Percentiles rank a stretch among this genome's conserved stretches.
Conservation (phyloP, 2,797 vertebrate genomes). For the Todus mexicanus region DNA sequence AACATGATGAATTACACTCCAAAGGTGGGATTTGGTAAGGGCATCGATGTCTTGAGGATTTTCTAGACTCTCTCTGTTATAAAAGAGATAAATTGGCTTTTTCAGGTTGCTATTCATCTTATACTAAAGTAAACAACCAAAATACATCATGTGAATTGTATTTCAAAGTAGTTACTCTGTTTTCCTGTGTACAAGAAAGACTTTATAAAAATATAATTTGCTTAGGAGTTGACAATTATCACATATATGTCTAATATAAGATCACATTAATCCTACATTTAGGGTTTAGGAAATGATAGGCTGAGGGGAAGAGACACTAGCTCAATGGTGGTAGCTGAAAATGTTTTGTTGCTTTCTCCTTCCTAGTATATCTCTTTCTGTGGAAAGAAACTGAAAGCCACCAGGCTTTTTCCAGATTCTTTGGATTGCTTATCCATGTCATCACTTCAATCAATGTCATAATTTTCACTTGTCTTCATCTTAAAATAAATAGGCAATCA, state of each 20-base stretch:
- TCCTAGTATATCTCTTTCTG: not conserved
- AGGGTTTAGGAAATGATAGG: not conserved
- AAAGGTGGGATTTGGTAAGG: not conserved
- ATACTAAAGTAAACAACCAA: not conserved
- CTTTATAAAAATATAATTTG: not conserved
- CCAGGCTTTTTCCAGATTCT: not conserved
- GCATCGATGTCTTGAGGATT: not conserved
- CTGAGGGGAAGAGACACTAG: not conserved
- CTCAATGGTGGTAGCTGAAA: not conserved
- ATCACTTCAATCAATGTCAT: not conserved
- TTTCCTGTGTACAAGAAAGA: not conserved
- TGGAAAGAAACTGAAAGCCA: not conserved
- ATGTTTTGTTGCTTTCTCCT: not conserved
- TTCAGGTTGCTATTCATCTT: not conserved
- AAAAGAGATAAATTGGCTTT: not conserved
- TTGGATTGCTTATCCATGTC: not conserved
- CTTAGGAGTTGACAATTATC: not conserved
- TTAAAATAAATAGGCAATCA: not conserved
- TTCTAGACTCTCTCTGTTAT: not conserved
- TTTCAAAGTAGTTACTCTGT: not conserved
- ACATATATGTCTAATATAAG: not conserved
- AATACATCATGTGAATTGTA: not conserved
- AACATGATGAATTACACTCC: not conserved
- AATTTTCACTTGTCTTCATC: not conserved
- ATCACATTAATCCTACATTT: not conserved